A percentile compares a stretch with the other conserved stretches of the same genome.
Evolutionary conservation across 2,797 vertebrate genomes (phyloP).

Genomic region (Synaphobranchus kaupii): DNA sequence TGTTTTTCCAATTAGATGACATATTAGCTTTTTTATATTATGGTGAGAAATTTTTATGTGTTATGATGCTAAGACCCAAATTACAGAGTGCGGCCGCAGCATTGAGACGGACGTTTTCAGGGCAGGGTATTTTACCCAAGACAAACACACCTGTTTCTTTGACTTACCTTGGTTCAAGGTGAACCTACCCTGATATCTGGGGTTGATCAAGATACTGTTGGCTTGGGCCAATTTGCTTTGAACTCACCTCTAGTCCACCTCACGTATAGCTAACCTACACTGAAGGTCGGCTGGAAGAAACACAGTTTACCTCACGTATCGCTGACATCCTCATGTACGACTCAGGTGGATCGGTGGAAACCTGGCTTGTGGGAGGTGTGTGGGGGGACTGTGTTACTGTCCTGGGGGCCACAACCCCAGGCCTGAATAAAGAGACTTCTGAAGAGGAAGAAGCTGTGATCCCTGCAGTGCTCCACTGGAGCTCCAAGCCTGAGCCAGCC

Average conservation of each 20-base stretch:
- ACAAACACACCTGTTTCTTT: neutral
- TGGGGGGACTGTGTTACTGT: neutral
- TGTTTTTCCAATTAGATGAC: neutral
- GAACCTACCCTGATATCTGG: neutral
- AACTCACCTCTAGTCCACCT: neutral
- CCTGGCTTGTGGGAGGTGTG: neutral
- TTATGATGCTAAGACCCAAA: neutral
- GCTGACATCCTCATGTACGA: neutral
- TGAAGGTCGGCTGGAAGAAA: neutral
- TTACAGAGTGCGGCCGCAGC: neutral
- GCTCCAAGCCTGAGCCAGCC: neutral
- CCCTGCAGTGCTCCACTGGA: neutral
- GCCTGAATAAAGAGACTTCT: neutral
- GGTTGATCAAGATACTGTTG: neutral
- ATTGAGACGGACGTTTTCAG: neutral
- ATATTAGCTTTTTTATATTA: neutral
- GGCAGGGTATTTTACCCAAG: neutral
- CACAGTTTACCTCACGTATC: neutral
- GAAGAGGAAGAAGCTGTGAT: neutral
- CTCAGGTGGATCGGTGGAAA: neutral
- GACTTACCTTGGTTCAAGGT: conserved; percentile 4
- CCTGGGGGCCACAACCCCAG: neutral
- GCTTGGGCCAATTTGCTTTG: neutral
- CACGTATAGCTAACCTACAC: neutral
- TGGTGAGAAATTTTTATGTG: neutral